A percentile compares a stretch with the other conserved stretches of the same genome.
Evolutionary conservation across 2,797 vertebrate genomes (phyloP).

Genomic region (Halcyon chelicuti): DNA sequence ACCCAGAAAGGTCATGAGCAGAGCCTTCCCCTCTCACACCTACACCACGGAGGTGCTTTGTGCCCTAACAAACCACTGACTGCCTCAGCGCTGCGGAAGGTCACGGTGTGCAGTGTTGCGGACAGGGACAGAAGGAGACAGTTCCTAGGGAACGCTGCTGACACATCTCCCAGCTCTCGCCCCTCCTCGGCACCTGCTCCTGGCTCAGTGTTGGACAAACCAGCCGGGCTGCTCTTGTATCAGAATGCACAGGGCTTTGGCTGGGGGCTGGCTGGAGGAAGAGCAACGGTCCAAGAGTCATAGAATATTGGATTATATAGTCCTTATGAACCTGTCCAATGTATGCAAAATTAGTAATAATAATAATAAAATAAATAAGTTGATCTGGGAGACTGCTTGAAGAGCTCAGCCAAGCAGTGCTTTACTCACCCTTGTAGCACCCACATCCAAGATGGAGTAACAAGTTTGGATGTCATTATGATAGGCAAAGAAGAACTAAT

Average conservation of each 20-base stretch:
- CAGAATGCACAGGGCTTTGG: not conserved
- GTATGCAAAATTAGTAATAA: not conserved
- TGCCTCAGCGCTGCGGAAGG: not conserved
- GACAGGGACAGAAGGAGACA: not conserved
- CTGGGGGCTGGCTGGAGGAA: not conserved
- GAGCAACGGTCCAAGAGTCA: fast-evolving
- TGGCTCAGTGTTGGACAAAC: no score
- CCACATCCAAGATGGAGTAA: not conserved
- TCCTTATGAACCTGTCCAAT: not conserved
- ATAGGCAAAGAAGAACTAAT: not conserved
- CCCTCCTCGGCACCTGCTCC: not conserved
- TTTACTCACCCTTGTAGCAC: not conserved
- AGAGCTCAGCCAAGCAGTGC: not conserved
- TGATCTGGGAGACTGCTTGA: not conserved
- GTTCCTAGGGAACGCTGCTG: not conserved
- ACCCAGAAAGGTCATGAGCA: not conserved
- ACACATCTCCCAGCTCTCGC: fast-evolving
- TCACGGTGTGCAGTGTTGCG: not conserved
- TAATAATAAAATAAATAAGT: not conserved
- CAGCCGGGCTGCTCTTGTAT: not conserved
- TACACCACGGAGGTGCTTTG: not conserved
- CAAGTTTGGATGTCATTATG: not conserved
- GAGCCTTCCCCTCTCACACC: not conserved
- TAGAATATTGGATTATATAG: not conserved
- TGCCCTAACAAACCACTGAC: not conserved